Conservation (phyloP, 1,140 invertebrate genomes). For the Agrypnia vestita region DNA sequence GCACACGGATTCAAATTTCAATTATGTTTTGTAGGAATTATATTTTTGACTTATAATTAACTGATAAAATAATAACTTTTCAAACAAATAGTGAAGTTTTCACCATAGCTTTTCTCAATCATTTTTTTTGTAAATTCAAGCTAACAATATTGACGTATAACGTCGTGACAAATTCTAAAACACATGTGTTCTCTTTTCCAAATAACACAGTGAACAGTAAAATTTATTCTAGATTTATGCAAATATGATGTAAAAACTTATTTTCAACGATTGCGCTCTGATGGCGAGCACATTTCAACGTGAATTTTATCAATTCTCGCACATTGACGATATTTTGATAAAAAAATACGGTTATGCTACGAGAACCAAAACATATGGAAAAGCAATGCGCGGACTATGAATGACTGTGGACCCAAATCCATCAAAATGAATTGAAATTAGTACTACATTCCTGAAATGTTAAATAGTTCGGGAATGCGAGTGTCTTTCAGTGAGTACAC, state of each 20-base stretch:
- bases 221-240: neutral
- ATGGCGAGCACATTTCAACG: slow-evolving; percentile 1
- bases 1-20: no score
- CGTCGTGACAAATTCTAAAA: neutral
- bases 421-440: slow-evolving; percentile 18
- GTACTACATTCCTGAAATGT: slow-evolving; percentile 4
- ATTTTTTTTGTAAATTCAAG: no score
- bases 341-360: slow-evolving; percentile 38
- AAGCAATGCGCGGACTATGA: slow-evolving; percentile 17
- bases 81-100: no score
- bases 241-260: neutral
- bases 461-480: slow-evolving; percentile 18
- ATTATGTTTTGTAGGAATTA: no score
- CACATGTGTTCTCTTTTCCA: slow-evolving; percentile 10
- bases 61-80: no score
- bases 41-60: no score
- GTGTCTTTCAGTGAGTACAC: slow-evolving; percentile 37
- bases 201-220: neutral
- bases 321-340: neutral
- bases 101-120: no score
- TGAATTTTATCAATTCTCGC: neutral
- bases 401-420: slow-evolving; percentile 5
- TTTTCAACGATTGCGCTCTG: neutral
- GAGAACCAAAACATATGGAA: slow-evolving; percentile 51
- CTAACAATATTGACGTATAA: no score